These are phyloP conservation scores for Dendronephthya gigantea DNA, from an alignment of 64 coral and sea anemone species.

Conservation along the genomic window DNA sequence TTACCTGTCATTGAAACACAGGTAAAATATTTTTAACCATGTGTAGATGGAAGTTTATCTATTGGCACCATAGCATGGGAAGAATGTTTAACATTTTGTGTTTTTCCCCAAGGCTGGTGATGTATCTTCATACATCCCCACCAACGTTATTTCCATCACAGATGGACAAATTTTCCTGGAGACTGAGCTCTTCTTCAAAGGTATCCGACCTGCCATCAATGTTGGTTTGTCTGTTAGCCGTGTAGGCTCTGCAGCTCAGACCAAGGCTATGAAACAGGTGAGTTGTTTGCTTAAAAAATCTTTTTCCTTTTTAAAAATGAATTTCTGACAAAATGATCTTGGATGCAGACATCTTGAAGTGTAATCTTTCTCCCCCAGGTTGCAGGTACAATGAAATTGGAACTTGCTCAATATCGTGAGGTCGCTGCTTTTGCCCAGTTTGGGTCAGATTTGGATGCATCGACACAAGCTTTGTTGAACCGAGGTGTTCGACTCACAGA, in stretches of 20 bases:
- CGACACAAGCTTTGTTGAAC: conserved; percentile 64
- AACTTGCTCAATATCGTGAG: conserved; percentile 88
- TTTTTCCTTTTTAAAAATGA: no score
- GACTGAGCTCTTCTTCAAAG: conserved; percentile 96
- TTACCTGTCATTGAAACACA: conserved; percentile 96
- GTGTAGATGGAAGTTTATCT: background rate
- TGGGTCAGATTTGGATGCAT: conserved; percentile 74
- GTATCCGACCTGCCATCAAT: conserved; percentile 97
- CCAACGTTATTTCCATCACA: conserved; percentile 98
- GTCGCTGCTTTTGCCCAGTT: conserved; percentile 89
- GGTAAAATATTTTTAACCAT: conserved; percentile 16
- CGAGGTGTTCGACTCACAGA: conserved; percentile 79
- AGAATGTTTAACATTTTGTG: no score
- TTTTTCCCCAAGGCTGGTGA: conserved; percentile 59
- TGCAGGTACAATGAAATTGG: conserved; percentile 71
- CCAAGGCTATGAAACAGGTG: conserved; percentile 99
- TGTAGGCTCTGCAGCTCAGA: conserved; percentile 91
- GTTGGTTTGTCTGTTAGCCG: conserved; percentile 97
- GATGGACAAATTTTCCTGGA: conserved; percentile 99
- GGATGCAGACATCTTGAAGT: no score
- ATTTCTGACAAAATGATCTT: no score
- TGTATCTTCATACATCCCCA: conserved; percentile 96
- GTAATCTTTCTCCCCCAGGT: conserved; percentile 23
- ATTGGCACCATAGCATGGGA: no score
- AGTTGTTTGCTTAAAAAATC: no score